Conservation (phyloP, 2,888 invertebrate genomes). For the Eledone cirrhosa region DNA sequence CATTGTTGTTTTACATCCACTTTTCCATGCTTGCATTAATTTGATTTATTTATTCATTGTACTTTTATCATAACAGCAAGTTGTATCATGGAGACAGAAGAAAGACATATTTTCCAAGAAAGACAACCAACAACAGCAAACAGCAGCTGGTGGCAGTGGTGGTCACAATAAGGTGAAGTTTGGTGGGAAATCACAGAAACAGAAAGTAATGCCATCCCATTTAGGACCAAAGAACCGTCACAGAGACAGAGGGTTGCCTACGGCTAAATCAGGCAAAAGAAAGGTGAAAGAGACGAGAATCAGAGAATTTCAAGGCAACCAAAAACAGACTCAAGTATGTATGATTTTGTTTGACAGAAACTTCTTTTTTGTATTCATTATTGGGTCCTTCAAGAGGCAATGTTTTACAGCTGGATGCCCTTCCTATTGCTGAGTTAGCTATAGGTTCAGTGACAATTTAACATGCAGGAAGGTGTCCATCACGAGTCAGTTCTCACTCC, state of each 20-base stretch:
- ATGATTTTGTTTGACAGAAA: too few relatives aligned
- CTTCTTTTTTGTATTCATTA: too few relatives aligned
- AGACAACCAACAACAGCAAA: not conserved
- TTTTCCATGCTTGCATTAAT: too few relatives aligned
- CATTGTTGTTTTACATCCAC: too few relatives aligned
- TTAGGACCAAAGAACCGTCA: slow-evolving; percentile 22
- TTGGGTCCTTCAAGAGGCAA: too few relatives aligned
- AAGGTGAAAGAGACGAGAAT: slow-evolving; percentile 1
- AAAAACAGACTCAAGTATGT: not conserved
- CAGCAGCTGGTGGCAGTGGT: not conserved
- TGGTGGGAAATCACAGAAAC: not conserved
- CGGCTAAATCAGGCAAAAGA: not conserved
- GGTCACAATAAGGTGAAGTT: not conserved
- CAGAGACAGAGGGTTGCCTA: not conserved
- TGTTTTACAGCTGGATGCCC: not conserved
- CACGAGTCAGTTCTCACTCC: too few relatives aligned
- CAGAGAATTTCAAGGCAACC: not conserved
- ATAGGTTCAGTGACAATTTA: not conserved
- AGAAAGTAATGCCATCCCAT: slow-evolving; percentile 11
- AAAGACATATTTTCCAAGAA: slow-evolving; percentile 15
- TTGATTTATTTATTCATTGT: too few relatives aligned
- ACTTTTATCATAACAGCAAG: too few relatives aligned
- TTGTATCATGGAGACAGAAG: not conserved
- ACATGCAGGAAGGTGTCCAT: too few relatives aligned
- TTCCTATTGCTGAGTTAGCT: not conserved